Evolutionary conservation across 2,888 invertebrate genomes (phyloP), one percentile per base, ranked within the genome.

Genomic region (Lasioglossum figueresi): DNA sequence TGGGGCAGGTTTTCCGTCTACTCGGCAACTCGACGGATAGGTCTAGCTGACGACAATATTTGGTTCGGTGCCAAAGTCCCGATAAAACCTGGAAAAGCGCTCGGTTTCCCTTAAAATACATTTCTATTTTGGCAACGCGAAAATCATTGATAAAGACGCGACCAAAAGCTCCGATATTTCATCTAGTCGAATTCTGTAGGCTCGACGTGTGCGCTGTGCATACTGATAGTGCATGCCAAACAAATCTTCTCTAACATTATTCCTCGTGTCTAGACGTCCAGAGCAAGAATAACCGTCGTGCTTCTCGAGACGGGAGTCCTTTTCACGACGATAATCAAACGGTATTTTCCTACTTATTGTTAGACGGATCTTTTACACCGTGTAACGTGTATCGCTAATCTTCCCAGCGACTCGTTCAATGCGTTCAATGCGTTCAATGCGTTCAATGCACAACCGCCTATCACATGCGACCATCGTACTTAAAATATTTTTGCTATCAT

Each of bases 61-160:
- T 82, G 86, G 79, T 72, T 27, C 14, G n/a, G 19, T 71, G 86
- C 85, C 86, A 85, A 71, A 45, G 14, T 19, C 8, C 48, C 82
- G 40, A 79, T 52, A 73, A 70, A 34, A 82, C 63, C 78, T 79
- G 40, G 56, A 82, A 79, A 79, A 79, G 43, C 63, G 66, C 37
- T 82, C 66, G 71, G 59, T 82, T 82, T 82, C 56, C 82, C 85
- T 74, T 85, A 86, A 86, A 86, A 85, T 85, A 85, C n/a, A 79
- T 79, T 76, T 77, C 82, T 79, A 82, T 86, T 82, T 82, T 66
- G 34, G 71, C 34, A 81, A 63, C 40, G 10, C 27, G 23, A 86
- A 66, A 80, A 8, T 19, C 63, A 63, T 45, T 77, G 76, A 83
- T 83, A 77, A 74, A 52, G n/a, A 37, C 27, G 16, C 40, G 66